phyloP scores from a whole-genome alignment of 1,140 invertebrate species.

The Dendroctonus valens region DNA sequence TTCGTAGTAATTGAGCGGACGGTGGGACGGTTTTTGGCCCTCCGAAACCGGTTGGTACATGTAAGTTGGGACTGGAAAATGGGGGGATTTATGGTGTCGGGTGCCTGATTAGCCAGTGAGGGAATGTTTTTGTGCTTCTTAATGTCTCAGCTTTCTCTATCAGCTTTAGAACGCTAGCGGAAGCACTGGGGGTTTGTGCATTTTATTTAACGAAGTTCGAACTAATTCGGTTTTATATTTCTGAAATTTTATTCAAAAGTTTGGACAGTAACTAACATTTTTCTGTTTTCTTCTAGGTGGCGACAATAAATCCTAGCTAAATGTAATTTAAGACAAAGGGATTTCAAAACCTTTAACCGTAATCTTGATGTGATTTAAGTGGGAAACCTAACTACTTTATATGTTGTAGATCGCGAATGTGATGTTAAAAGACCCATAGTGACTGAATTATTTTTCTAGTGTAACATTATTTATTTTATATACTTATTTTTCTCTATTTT shows the following conservation, averaged over 20 bases:
- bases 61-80: neutral
- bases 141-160: neutral
- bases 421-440: slow-evolving; percentile 42
- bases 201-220: too few species aligned
- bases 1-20: too few species aligned
- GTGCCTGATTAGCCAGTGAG: neutral
- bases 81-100: neutral
- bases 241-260: neutral
- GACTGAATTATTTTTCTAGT: slow-evolving; percentile 43
- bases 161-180: neutral
- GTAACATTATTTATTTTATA: slow-evolving; percentile 41
- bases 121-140: neutral
- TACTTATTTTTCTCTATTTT: slow-evolving; percentile 24
- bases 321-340: slow-evolving; percentile 30
- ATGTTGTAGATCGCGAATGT: slow-evolving; percentile 42
- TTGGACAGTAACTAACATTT: neutral
- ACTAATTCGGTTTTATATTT: neutral
- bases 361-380: slow-evolving; percentile 40
- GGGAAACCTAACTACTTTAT: slow-evolving; percentile 28
- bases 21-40: too few species aligned
- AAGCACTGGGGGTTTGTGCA: too few species aligned
- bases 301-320: slow-evolving; percentile 45
- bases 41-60: too few species aligned
- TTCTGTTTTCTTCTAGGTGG: slow-evolving; percentile 41
- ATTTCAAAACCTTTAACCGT: slow-evolving; percentile 16